These are phyloP conservation scores for Ostrea denselamellosa DNA, from an alignment of 1,140 invertebrate genomes.

Conservation along the genomic window DNA sequence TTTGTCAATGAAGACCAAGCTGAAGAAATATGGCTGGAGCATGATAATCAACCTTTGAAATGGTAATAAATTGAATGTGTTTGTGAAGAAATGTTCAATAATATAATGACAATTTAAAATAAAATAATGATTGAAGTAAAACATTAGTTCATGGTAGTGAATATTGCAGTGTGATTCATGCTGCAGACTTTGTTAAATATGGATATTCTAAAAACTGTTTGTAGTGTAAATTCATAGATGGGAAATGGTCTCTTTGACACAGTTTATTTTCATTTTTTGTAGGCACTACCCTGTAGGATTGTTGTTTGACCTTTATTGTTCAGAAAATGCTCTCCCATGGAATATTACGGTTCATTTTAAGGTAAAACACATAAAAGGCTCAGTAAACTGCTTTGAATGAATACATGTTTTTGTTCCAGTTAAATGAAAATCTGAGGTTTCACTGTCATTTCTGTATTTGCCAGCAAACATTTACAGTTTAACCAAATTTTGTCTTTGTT, in stretches of 20 bases:
- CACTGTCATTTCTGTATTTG: too few species aligned
- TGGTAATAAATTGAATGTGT: conserved; percentile 81
- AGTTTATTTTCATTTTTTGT: conserved; percentile 62
- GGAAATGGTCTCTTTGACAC: not conserved
- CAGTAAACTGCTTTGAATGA: not conserved
- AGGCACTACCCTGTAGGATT: conserved; percentile 97
- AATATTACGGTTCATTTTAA: conserved; percentile 96
- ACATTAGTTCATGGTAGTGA: too few species aligned
- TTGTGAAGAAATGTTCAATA: too few species aligned
- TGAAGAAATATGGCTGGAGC: conserved; percentile 97
- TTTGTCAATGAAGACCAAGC: conserved; percentile 90
- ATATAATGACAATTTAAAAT: too few species aligned
- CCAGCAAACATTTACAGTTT: too few species aligned
- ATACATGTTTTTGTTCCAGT: conserved; percentile 19
- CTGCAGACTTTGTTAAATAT: too few species aligned
- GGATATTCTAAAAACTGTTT: too few species aligned
- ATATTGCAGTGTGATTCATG: too few species aligned
- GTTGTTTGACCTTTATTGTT: conserved; percentile 90
- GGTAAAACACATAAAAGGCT: conserved; percentile 74
- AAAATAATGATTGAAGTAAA: too few species aligned
- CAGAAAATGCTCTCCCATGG: conserved; percentile 92
- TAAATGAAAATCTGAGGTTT: too few species aligned
- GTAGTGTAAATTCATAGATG: not conserved
- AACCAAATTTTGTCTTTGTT: too few species aligned
- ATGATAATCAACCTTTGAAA: conserved; percentile 93